Evolutionary conservation across 2,797 vertebrate genomes (phyloP).

Genomic region (Girardinus metallicus): DNA sequence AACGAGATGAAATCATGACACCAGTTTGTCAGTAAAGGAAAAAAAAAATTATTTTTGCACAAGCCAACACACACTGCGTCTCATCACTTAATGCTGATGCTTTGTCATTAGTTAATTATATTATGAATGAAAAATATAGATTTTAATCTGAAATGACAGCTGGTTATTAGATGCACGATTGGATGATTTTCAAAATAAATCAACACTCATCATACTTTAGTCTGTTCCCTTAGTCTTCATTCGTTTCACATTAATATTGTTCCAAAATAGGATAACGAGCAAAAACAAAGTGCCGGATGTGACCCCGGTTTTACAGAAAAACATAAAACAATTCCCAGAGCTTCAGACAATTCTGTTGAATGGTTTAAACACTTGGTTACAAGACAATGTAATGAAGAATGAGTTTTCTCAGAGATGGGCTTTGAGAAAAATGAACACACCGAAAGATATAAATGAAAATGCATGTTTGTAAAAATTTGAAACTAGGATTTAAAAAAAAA

Average conservation of each 20-base stretch:
- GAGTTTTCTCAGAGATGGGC: conserved; percentile 9
- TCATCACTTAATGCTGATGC: conserved; percentile 53
- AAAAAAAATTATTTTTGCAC: conserved; percentile 36
- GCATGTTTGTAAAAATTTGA: conserved; percentile 42
- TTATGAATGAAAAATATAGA: conserved; percentile 26
- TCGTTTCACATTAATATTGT: conserved; percentile 4
- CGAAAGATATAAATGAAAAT: conserved; percentile 20
- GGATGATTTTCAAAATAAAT: conserved; percentile 30
- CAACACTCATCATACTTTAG: not conserved
- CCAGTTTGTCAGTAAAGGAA: conserved; percentile 38
- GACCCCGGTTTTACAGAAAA: not conserved
- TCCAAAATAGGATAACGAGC: not conserved
- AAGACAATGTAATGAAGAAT: conserved; percentile 4
- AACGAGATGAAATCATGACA: conserved; percentile 37
- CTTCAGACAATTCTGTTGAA: not conserved
- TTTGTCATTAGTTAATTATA: conserved; percentile 54
- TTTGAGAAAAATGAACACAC: conserved; percentile 16
- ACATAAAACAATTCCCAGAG: not conserved
- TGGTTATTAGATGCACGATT: conserved; percentile 39
- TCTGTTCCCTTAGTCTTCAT: not conserved
- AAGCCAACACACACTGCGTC: conserved; percentile 17
- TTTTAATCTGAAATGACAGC: conserved; percentile 42
- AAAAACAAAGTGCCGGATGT: not conserved
- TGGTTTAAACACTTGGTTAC: not conserved
- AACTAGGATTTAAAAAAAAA: conserved; percentile 17